Evolutionary conservation across 2,888 invertebrate species (phyloP), one percentile per base, ranked within the genome.

Genomic region (Fragum fragum): DNA sequence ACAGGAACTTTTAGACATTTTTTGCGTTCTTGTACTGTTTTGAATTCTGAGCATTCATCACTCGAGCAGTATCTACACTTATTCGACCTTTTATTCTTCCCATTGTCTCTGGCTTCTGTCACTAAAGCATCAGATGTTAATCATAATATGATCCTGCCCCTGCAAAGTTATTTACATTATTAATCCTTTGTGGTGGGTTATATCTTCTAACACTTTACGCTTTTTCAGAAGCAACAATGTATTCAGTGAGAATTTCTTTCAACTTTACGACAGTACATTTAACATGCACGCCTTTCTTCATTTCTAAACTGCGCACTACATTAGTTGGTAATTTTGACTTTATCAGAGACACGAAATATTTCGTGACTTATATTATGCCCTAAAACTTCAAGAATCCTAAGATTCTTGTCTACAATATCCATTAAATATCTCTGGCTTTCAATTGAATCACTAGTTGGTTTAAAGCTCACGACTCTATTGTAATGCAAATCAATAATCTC

Each of bases 311-410:
- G n/a, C n/a, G n/a, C n/a, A n/a, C n/a, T n/a, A n/a, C n/a, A n/a
- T n/a, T n/a, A n/a, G n/a, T n/a, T n/a, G n/a, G n/a, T n/a, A n/a
- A 42, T 57, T 81, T 81, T 36, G 39, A 23, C 21, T 63, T 29
- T 26, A 81, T 63, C 53, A 81, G 68, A 0, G 81, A 81, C 36
- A 81, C 69, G n/a, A 73, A 77, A 73, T 11, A 81, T 73, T 42
- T 74, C 57, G 66, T 81, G 81, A 23, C 72, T 42, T 1, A 77
- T 57, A 68, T 77, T 52, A 29, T 71, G 71, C n/a, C 70, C 53
- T 28, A 81, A 47, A 32, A 74, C 70, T 61, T 73, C 76, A 23
- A 77, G 68, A 61, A 69, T 73, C 23, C 79, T 66, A 18, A 81
- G 57, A 36, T 81, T 57, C 63, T 28, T 52, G 26, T 81, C 59